Base-by-base conservation (phyloP, 1,140 invertebrate genomes). In the Magallana angulata region DNA sequence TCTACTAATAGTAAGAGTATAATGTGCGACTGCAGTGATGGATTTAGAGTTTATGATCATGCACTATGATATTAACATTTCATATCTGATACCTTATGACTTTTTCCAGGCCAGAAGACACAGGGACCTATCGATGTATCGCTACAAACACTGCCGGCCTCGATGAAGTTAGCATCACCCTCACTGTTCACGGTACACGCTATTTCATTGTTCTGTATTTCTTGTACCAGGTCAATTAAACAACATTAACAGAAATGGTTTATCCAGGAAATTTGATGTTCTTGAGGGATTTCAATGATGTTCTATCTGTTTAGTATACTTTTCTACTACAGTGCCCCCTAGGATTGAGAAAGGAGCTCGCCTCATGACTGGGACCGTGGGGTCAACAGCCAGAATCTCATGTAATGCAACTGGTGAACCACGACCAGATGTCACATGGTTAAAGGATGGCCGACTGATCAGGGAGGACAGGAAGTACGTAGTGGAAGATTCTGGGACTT, bases 111-210 rank as follows among this genome's bases (percentile, higher is more conserved):
- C 89, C 91, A 56, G 91, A 91, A 85, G 94, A 95, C 92, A 89
- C 91, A 84, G 95, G 95, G 11, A 92, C 85, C 8, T 95, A 94
- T 88, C 93, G 90, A 1, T 95, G 95, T 91, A 89, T 95, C 60
- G 95, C 94, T 24, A 89, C 90, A 76, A 95, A 95, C 90, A 91
- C 89, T 71, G 94, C 93, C 62, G 95, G 95, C 14, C 88, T 88
- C n/a, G 89, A 87, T 14, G 76, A 68, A 8, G 71, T 89, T 7
- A 88, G 92, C 12, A 85, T 94, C 3, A 80, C 85, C 1, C 88
- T 94, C 3, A 88, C 82, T 24, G 93, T 94, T 16, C 90, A 92
- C 89, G 93, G 94, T 94, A 89, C 64, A 82, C 30, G 1, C 59
- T 6, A 9, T 76, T 81, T n/a, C 7, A 24, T 57, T 12, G 11